These are phyloP conservation scores for Geopemphigus sp. DNA, from an alignment of 1,140 invertebrate genomes.

Conservation along the genomic window DNA sequence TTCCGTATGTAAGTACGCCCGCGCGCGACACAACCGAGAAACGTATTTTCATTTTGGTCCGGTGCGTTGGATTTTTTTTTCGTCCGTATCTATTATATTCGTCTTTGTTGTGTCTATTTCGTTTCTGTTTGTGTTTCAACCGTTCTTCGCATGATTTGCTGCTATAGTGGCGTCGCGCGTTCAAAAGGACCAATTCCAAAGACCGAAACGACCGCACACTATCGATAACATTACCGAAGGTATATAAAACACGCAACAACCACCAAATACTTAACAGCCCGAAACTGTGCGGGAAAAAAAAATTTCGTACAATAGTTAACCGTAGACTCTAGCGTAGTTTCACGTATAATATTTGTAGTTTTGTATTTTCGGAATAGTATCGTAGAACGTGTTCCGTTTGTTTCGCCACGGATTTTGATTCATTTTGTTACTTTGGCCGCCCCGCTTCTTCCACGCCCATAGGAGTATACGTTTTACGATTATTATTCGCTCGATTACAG, in stretches of 20 bases:
- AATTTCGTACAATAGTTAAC: too few relatives aligned
- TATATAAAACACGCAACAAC: conserved; percentile 34
- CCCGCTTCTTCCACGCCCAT: not conserved
- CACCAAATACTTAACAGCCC: too few relatives aligned
- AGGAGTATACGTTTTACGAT: not conserved
- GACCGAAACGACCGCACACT: conserved; percentile 50
- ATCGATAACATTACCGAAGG: conserved; percentile 51
- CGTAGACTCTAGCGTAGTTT: not conserved
- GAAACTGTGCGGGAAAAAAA: too few relatives aligned
- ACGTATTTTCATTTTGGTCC: not conserved
- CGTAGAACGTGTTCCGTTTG: too few relatives aligned
- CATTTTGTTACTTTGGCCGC: not conserved
- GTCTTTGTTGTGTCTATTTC: conserved; percentile 20
- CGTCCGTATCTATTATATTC: not conserved
- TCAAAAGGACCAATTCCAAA: conserved; percentile 45
- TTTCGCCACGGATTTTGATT: too few relatives aligned
- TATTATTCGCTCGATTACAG: conserved; percentile 10
- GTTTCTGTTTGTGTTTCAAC: conserved; percentile 51
- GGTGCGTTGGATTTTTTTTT: conserved; percentile 20
- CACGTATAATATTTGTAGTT: not conserved
- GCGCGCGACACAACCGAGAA: too few relatives aligned
- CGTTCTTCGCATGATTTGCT: conserved; percentile 41
- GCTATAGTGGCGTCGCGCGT: conserved; percentile 41
- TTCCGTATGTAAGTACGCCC: conserved; percentile 46
- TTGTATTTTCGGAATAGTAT: not conserved